Percentiles rank a stretch among this genome's conserved stretches.
These are phyloP conservation scores for Octodon degus DNA, from an alignment of 2,113 vertebrate genomes.

Conservation along the genomic window DNA sequence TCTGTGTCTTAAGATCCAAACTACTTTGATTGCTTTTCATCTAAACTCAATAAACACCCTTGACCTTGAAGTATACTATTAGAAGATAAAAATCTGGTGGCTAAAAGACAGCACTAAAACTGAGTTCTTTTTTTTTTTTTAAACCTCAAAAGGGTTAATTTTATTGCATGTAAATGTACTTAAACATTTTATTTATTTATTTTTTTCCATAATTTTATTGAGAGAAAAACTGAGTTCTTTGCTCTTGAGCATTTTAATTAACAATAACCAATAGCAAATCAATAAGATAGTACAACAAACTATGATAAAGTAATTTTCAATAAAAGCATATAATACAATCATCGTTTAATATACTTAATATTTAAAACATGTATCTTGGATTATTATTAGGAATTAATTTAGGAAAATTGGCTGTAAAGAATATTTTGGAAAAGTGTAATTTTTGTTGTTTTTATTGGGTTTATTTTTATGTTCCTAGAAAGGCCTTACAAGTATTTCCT, in stretches of 20 bases:
- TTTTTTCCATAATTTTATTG: too few species aligned
- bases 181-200: too few species aligned
- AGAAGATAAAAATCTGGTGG: conserved; percentile 74
- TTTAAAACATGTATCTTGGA: neutral
- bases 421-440: conserved; percentile 12
- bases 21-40: conserved; percentile 76
- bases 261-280: conserved; percentile 63
- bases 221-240: conserved; percentile 67
- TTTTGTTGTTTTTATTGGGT: neutral
- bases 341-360: conserved; percentile 17
- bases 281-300: conserved; percentile 67
- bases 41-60: conserved; percentile 73
- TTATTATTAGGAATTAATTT: conserved; percentile 23
- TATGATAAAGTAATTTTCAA: conserved; percentile 55
- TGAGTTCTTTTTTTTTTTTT: conserved; percentile 55
- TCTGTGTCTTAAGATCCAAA: conserved; percentile 58
- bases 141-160: too few species aligned
- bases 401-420: neutral
- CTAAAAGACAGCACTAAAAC: conserved; percentile 62
- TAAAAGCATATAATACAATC: conserved; percentile 59
- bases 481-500: neutral
- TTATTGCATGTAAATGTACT: too few species aligned
- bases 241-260: conserved; percentile 72
- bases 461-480: neutral
- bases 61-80: conserved; percentile 78